Percentiles rank a stretch among this genome's conserved stretches.
Evolutionary conservation across 2,113 vertebrate species (phyloP).

Genomic region (Vombatus ursinus): DNA sequence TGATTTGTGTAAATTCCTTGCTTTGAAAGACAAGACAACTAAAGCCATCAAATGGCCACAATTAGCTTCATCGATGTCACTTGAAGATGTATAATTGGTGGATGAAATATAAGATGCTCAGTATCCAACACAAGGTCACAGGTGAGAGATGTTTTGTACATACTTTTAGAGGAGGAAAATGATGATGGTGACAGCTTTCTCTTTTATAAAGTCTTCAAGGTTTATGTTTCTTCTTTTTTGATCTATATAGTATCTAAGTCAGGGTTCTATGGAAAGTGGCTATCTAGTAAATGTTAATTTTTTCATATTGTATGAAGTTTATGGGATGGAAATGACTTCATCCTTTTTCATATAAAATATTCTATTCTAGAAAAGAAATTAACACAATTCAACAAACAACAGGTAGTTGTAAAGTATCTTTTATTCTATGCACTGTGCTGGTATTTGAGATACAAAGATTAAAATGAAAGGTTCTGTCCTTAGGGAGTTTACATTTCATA

Average conservation of each 20-base stretch:
- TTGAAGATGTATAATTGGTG: background rate
- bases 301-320: background rate
- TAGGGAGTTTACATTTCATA: background rate
- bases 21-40: slow-evolving; percentile 42
- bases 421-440: background rate
- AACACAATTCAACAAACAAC: background rate
- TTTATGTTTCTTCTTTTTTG: background rate
- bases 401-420: background rate
- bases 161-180: background rate
- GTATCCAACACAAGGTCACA: no score
- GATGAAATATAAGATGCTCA: background rate
- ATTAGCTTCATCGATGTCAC: background rate
- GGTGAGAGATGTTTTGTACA: no score
- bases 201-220: background rate
- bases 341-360: background rate
- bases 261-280: background rate
- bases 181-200: background rate
- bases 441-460: background rate
- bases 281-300: background rate
- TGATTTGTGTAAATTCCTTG: slow-evolving; percentile 38
- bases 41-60: background rate
- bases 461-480: background rate
- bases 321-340: background rate
- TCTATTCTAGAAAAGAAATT: background rate
- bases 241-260: background rate